Evolutionary conservation across 2,113 vertebrate species (phyloP).

Genomic region (Pseudorectes ferrugineus): DNA sequence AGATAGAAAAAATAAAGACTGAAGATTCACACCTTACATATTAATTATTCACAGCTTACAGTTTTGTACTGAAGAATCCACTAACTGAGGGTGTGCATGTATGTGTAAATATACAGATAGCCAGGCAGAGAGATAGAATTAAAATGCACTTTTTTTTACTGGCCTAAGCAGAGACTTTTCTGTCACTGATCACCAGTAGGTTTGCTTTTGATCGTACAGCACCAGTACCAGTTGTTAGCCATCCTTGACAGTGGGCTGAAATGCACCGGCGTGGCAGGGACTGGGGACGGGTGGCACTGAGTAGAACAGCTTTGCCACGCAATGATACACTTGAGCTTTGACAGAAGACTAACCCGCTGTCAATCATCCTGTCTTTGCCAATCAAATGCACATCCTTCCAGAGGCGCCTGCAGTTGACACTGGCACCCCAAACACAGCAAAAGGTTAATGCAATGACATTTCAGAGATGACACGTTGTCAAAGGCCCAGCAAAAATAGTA

Average conservation of each 20-base stretch:
- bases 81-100: neutral
- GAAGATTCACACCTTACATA: neutral
- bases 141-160: neutral
- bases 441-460: constrained; percentile 44
- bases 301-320: neutral
- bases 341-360: neutral
- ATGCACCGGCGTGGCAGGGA: neutral
- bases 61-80: neutral
- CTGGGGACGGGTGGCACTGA: neutral
- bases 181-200: neutral
- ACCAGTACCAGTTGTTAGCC: neutral
- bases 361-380: constrained; percentile 62
- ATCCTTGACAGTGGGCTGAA: neutral
- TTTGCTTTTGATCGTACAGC: neutral
- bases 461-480: constrained; percentile 51
- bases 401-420: constrained; percentile 22
- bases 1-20: neutral
- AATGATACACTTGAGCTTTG: constrained; percentile 18
- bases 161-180: neutral
- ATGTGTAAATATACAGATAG: neutral
- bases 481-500: constrained; percentile 20
- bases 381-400: constrained; percentile 57
- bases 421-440: constrained; percentile 18
- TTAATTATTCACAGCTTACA: neutral
- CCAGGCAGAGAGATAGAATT: neutral